Percentiles rank a stretch among this genome's conserved stretches.
Evolutionary conservation across 2,797 vertebrate species (phyloP).

Genomic region (Esox masquinongy): DNA sequence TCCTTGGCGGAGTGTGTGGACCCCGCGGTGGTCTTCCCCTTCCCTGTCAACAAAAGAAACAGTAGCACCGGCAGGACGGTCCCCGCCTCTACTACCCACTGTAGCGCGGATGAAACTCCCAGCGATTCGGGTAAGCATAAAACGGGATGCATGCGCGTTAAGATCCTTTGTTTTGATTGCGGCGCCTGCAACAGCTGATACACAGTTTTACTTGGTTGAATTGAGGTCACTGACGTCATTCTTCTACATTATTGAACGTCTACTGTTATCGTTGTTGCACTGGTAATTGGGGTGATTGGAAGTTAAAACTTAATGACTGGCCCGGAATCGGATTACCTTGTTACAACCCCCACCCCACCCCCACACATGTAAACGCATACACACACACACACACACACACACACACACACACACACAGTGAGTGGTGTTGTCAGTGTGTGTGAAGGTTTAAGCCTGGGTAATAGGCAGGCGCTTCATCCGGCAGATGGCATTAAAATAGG

Average conservation of each 20-base stretch:
- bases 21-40: constrained; percentile 90
- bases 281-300: constrained; percentile 50
- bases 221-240: neutral
- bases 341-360: constrained; percentile 52
- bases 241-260: neutral
- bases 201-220: neutral
- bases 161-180: constrained; percentile 31
- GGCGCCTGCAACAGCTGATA: neutral
- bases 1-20: constrained; percentile 88
- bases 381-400: constrained; percentile 12
- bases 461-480: constrained; percentile 69
- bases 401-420: constrained; percentile 20
- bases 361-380: constrained; percentile 11
- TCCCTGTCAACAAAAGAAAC: constrained; percentile 86
- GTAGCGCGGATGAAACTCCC: constrained; percentile 76
- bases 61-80: constrained; percentile 43
- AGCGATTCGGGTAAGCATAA: constrained; percentile 88
- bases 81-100: constrained; percentile 51
- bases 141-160: constrained; percentile 12
- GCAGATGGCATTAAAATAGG: constrained; percentile 78
- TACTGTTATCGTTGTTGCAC: constrained; percentile 1
- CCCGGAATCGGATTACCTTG: constrained; percentile 71
- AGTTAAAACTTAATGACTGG: constrained; percentile 70
- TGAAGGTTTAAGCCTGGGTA: constrained; percentile 68
- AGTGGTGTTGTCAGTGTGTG: constrained; percentile 61